These are phyloP conservation scores for Colinus virginianus DNA, from an alignment of 2,113 vertebrate species.

Conservation along the genomic window DNA sequence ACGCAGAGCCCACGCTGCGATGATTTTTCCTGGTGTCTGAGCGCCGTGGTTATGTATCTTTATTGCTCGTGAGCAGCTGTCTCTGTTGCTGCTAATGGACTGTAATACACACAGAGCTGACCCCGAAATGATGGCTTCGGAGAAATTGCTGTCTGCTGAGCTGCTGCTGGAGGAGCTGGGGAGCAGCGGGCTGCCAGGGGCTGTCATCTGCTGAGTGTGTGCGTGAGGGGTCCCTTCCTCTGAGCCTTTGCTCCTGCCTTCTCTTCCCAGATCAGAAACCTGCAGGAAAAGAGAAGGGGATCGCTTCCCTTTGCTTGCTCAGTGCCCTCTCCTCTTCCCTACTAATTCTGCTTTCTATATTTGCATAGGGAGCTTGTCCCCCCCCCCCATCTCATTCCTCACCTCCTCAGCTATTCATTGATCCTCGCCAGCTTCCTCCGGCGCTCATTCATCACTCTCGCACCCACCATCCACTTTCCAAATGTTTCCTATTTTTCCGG, in stretches of 20 bases:
- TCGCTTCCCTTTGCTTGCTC: neutral
- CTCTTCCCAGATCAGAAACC: neutral
- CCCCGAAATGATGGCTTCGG: neutral
- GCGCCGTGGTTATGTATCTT: neutral
- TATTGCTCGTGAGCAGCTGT: neutral
- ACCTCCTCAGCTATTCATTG: constrained; percentile 20
- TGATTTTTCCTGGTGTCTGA: neutral
- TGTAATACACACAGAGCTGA: neutral
- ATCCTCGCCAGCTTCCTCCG: neutral
- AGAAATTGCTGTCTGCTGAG: neutral
- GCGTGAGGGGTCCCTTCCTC: neutral
- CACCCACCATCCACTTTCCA: neutral
- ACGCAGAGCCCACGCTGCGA: accelerated
- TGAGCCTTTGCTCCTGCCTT: neutral
- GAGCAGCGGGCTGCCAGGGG: neutral
- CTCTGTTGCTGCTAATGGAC: neutral
- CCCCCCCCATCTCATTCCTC: neutral
- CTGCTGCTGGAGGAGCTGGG: neutral
- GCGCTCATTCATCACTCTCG: neutral
- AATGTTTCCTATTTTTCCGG: neutral
- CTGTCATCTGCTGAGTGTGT: neutral
- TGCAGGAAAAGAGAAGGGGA: neutral
- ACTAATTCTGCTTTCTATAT: neutral
- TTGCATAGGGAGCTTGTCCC: neutral
- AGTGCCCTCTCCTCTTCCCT: neutral